Evolutionary conservation across 2,888 invertebrate species (phyloP).

Genomic region (Glyphotaelius pellucidus): DNA sequence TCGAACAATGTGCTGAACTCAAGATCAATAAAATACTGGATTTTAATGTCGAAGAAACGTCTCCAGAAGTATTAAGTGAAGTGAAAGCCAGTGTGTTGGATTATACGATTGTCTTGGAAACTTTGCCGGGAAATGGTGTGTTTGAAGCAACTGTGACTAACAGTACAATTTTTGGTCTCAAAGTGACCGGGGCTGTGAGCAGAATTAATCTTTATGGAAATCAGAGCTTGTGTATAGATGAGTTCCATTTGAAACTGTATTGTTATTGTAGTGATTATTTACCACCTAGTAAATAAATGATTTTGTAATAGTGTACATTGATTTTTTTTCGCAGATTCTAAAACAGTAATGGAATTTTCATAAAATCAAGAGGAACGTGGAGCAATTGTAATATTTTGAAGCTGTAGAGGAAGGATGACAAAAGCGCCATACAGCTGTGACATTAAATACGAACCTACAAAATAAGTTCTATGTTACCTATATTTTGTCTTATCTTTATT

Average conservation of each 20-base stretch:
- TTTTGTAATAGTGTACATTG: neutral
- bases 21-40: conserved; percentile 80
- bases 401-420: too few relatives aligned
- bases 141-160: conserved; percentile 87
- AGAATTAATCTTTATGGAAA: conserved; percentile 88
- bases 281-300: neutral
- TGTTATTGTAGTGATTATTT: conserved; percentile 80
- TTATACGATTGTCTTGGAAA: conserved; percentile 80
- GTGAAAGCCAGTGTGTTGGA: conserved; percentile 76
- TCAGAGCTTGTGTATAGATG: conserved; percentile 86
- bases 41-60: conserved; percentile 80
- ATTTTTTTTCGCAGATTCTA: neutral
- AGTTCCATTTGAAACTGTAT: conserved; percentile 86
- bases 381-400: too few relatives aligned
- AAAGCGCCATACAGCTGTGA: too few relatives aligned
- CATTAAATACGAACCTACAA: too few relatives aligned
- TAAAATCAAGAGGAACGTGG: too few relatives aligned
- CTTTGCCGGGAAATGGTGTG: conserved; percentile 82
- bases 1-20: conserved; percentile 82
- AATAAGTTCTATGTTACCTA: too few relatives aligned
- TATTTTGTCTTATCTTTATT: too few relatives aligned
- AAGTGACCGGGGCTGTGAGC: conserved; percentile 84
- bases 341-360: neutral
- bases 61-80: conserved; percentile 70
- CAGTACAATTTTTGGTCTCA: conserved; percentile 70